A percentile compares a stretch with the other conserved stretches of the same genome.
phyloP scores from a whole-genome alignment of 2,888 invertebrate species.

The Tipula helvola region DNA sequence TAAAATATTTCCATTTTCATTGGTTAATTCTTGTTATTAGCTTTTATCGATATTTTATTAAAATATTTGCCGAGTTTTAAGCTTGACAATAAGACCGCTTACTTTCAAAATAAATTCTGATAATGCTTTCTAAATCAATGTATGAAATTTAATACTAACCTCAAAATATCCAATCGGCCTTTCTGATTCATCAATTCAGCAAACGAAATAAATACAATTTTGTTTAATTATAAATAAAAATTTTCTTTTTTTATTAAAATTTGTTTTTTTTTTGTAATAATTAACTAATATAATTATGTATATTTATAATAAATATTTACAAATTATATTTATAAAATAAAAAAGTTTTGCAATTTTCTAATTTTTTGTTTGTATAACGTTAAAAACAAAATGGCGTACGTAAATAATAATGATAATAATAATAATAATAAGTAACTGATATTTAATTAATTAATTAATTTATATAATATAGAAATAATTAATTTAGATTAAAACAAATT shows the following conservation, averaged over 20 bases:
- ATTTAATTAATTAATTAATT: neutral
- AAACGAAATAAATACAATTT: neutral
- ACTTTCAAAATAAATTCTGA: too few relatives aligned
- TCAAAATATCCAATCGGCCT: neutral
- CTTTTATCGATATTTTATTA: too few relatives aligned
- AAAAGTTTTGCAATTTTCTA: neutral
- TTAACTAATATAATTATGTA: neutral
- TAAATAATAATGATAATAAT: neutral
- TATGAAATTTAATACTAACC: neutral
- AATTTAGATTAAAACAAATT: conserved; percentile 6
- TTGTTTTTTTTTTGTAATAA: neutral
- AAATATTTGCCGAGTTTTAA: too few relatives aligned
- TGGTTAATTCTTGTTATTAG: too few relatives aligned
- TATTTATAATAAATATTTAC: neutral
- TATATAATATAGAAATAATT: neutral
- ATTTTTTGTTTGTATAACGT: neutral
- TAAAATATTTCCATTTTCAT: too few relatives aligned
- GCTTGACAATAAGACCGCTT: too few relatives aligned
- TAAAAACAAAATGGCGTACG: neutral
- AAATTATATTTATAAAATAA: neutral
- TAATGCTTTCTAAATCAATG: too few relatives aligned
- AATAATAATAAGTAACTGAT: neutral
- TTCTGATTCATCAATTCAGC: neutral
- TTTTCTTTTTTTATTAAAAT: neutral
- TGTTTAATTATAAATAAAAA: neutral